Conservation (phyloP, 1,140 invertebrate species). For the Achroia grisella region DNA sequence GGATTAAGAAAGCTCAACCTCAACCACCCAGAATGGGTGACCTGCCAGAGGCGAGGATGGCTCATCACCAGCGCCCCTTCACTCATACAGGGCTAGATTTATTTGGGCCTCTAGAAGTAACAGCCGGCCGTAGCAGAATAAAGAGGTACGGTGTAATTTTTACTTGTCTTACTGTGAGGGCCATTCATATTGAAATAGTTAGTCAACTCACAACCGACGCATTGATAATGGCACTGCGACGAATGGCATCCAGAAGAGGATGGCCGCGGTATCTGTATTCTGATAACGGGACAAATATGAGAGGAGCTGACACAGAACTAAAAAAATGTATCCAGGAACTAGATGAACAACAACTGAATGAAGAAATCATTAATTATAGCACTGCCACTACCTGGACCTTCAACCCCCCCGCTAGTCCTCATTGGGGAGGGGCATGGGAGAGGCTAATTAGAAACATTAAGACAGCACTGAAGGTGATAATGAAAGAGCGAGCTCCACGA, state of each 20-base stretch:
- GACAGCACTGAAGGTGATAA: no score
- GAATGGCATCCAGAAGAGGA: slow-evolving; percentile 24
- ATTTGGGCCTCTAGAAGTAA: slow-evolving; percentile 28
- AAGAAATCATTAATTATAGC: no score
- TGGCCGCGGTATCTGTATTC: slow-evolving; percentile 18
- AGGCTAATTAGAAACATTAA: no score
- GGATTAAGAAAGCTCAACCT: slow-evolving; percentile 2
- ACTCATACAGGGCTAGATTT: slow-evolving; percentile 18
- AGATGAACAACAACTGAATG: no score
- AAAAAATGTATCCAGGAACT: slow-evolving; percentile 10
- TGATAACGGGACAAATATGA: slow-evolving; percentile 42
- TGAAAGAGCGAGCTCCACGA: no score
- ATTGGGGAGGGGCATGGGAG: no score
- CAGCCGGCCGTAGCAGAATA: slow-evolving; percentile 20
- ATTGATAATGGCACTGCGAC: slow-evolving; percentile 12
- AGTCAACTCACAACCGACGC: slow-evolving; percentile 5
- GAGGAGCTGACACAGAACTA: slow-evolving; percentile 30
- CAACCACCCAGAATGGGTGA: slow-evolving; percentile 14
- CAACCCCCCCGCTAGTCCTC: no score
- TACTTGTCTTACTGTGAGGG: slow-evolving; percentile 38
- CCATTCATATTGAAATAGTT: slow-evolving; percentile 23
- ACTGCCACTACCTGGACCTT: no score
- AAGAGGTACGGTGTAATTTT: slow-evolving; percentile 51
- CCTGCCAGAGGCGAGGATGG: slow-evolving; percentile 13
- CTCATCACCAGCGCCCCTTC: slow-evolving; percentile 23